Evolutionary conservation across 1,140 invertebrate genomes (phyloP).

Genomic region (Listronotus bonariensis): DNA sequence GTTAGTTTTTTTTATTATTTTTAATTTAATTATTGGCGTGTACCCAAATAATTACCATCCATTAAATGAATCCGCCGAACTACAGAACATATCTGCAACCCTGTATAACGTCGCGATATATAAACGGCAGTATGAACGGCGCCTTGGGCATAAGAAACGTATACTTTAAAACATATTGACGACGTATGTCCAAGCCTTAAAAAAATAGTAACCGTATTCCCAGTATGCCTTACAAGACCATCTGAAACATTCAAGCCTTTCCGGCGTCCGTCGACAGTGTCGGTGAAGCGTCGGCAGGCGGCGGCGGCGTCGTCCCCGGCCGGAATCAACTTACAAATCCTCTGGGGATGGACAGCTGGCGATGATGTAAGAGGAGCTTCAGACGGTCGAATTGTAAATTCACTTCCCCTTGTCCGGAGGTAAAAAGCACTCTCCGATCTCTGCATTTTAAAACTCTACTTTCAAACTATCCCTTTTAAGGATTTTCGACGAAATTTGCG

Average conservation of each 20-base stretch:
- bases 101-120: too few species aligned
- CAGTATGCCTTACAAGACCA: not conserved
- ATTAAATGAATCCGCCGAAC: too few species aligned
- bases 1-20: too few species aligned
- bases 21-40: too few species aligned
- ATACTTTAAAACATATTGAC: too few species aligned
- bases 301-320: constrained; percentile 15
- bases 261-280: constrained; percentile 30
- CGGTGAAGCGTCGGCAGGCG: constrained; percentile 32
- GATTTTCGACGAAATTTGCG: constrained; percentile 20
- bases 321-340: constrained; percentile 53
- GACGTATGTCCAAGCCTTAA: too few species aligned
- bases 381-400: constrained; percentile 53
- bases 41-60: too few species aligned
- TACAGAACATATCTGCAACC: too few species aligned
- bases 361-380: constrained; percentile 51
- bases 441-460: constrained; percentile 48
- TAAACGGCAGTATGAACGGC: too few species aligned
- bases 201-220: too few species aligned
- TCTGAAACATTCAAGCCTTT: not conserved
- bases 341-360: constrained; percentile 52
- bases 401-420: constrained; percentile 54
- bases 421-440: constrained; percentile 51
- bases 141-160: too few species aligned
- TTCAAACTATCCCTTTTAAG: constrained; percentile 38